Base-by-base conservation (phyloP, 2,113 vertebrate genomes). In the Podarcis muralis region DNA sequence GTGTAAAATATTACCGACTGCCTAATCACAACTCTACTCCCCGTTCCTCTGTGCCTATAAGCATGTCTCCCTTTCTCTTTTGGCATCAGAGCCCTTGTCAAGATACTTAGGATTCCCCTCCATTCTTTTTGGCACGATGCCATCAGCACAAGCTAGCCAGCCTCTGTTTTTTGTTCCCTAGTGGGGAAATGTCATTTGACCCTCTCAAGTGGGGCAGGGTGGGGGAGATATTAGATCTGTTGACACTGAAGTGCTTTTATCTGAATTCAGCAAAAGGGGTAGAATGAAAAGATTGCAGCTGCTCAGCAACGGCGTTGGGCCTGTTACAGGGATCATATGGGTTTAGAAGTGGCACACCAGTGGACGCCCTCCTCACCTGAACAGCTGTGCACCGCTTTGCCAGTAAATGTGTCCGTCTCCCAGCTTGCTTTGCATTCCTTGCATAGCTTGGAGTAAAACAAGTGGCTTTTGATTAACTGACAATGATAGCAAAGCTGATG, bases 261-360 rank as follows among this genome's bases (percentile, higher is more conserved):
- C 92, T 92, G 82, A 87, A 90, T 90, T 94, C 87, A 77, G 13
- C 84, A 93, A 86, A 94, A 82, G 71, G 88, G 83, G 87, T 85
- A 90, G 93, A 87, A 90, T 40, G 86, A 90, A 96, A 90, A 93
- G 85, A 90, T 48, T 90, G 78, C 95, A 96, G 95, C 92, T 93
- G 95, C 89, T 93, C 90, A 94, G 92, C 82, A 59, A 89, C 90
- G 83, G 83, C 30, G 2, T 71, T 0, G 1, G 90, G 80, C 80
- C 88, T 94, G 86, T 93, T 94, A 89, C 92, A 88, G 94, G 91
- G 91, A 87, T 94, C 90, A 88, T 30, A 30, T 66, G 57, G 88
- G 74, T 93, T 94, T 95, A 93, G 94, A 94, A 96, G 93, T 90
- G 95, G 89, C 86, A 87, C 57, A 84, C 90, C 95, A 95, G 81